Evolutionary conservation across 2,888 invertebrate species (phyloP).

Genomic region (Torymus aiolomorphi): DNA sequence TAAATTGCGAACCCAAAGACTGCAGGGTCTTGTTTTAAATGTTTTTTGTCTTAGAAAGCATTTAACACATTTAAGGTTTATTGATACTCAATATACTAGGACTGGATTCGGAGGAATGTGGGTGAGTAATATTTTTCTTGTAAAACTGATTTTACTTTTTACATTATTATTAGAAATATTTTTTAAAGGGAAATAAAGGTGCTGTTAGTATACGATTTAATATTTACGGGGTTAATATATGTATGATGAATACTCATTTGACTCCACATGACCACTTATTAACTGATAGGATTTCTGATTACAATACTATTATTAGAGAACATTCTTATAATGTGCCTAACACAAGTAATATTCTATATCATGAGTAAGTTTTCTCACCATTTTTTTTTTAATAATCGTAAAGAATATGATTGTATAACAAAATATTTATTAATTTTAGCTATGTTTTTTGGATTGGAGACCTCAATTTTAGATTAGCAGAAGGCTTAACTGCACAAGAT

Average conservation of each 20-base stretch:
- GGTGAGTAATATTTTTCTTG: constrained; percentile 79
- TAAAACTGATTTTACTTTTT: not conserved
- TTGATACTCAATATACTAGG: constrained; percentile 91
- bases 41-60: constrained; percentile 88
- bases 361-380: constrained; percentile 41
- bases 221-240: constrained; percentile 91
- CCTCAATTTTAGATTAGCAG: constrained; percentile 88
- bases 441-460: constrained; percentile 96
- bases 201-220: constrained; percentile 92
- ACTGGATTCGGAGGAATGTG: constrained; percentile 95
- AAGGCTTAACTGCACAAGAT: constrained; percentile 80
- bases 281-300: constrained; percentile 91
- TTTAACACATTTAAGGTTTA: constrained; percentile 87
- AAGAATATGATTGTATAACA: not conserved
- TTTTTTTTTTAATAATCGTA: not conserved
- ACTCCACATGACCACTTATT: constrained; percentile 92
- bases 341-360: constrained; percentile 90
- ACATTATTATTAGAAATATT: constrained; percentile 21
- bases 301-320: constrained; percentile 88
- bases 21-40: constrained; percentile 89
- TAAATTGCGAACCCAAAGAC: constrained; percentile 86
- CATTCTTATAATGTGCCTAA: constrained; percentile 88
- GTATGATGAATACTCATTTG: constrained; percentile 92
- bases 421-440: constrained; percentile 74
- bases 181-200: constrained; percentile 93